Evolutionary conservation across 2,113 vertebrate genomes (phyloP).

Genomic region (Ailuropoda melanoleuca): DNA sequence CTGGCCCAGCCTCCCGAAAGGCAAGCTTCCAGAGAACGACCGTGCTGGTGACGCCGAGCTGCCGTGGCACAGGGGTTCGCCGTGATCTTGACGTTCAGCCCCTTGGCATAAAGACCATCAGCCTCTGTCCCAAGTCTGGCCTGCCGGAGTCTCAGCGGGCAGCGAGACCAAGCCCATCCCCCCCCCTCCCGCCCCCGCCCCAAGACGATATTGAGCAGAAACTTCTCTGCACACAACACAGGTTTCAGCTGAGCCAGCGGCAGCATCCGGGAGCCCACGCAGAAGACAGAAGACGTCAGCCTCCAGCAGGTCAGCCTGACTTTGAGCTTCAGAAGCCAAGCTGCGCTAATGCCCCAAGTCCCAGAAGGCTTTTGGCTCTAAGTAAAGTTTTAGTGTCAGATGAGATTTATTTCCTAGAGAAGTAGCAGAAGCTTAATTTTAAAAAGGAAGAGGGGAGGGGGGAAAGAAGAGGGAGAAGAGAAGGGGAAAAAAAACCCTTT

Average conservation of each 20-base stretch:
- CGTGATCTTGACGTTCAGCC: not conserved
- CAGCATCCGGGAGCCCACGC: not conserved
- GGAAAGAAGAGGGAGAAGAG: not conserved
- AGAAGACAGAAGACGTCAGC: not conserved
- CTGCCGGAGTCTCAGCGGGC: not conserved
- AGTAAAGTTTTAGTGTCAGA: not conserved
- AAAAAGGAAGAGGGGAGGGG: not conserved
- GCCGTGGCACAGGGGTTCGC: not conserved
- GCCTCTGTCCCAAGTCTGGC: not conserved
- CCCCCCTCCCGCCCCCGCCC: too few species aligned
- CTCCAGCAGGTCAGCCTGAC: not conserved
- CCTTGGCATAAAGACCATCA: not conserved
- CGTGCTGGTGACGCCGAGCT: accelerated
- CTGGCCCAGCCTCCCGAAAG: not conserved
- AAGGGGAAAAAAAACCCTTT: not conserved
- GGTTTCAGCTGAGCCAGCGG: not conserved
- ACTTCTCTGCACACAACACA: not conserved
- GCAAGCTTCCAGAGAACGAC: not conserved
- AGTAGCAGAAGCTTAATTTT: not conserved
- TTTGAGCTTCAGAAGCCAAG: not conserved
- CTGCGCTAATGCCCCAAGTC: not conserved
- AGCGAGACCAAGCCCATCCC: not conserved
- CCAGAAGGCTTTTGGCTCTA: not conserved
- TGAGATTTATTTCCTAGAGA: not conserved
- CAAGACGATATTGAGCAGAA: not conserved